Evolutionary conservation across 1,140 invertebrate genomes (phyloP).

Genomic region (Drosophila orena): DNA sequence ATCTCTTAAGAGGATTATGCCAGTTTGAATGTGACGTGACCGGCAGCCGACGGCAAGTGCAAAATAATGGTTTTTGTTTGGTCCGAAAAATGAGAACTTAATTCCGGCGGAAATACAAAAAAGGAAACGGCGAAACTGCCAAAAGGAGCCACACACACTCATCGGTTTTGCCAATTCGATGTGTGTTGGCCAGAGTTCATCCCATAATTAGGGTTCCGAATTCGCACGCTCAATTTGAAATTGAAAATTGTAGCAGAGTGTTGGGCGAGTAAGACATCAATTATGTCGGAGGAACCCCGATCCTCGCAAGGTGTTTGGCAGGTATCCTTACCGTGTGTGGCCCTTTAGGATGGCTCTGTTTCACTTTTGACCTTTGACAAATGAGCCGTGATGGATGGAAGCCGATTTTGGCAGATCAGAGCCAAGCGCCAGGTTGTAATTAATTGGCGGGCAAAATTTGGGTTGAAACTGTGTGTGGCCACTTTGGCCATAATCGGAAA

Average conservation of each 20-base stretch:
- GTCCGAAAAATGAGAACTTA: conserved; percentile 58
- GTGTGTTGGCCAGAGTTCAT: conserved; percentile 42
- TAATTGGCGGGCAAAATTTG: conserved; percentile 54
- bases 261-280: conserved; percentile 67
- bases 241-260: conserved; percentile 71
- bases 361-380: conserved; percentile 72
- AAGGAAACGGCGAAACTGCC: conserved; percentile 8
- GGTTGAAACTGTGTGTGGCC: conserved; percentile 24
- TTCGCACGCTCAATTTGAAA: conserved; percentile 82
- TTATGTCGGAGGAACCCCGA: conserved; percentile 33
- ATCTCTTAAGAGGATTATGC: conserved; percentile 71
- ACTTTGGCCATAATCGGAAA: background rate
- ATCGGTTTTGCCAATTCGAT: conserved; percentile 25
- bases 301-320: conserved; percentile 56
- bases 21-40: conserved; percentile 69
- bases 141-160: conserved; percentile 25
- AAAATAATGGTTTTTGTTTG: conserved; percentile 38
- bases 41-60: conserved; percentile 61
- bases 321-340: conserved; percentile 52
- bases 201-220: conserved; percentile 77
- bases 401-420: conserved; percentile 42
- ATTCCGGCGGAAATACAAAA: conserved; percentile 76
- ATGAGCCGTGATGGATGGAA: conserved; percentile 67
- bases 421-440: conserved; percentile 71
- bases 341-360: conserved; percentile 15